These are phyloP conservation scores for Cynodonichthys magdalenae DNA, from an alignment of 2,797 vertebrate species.

Conservation along the genomic window DNA sequence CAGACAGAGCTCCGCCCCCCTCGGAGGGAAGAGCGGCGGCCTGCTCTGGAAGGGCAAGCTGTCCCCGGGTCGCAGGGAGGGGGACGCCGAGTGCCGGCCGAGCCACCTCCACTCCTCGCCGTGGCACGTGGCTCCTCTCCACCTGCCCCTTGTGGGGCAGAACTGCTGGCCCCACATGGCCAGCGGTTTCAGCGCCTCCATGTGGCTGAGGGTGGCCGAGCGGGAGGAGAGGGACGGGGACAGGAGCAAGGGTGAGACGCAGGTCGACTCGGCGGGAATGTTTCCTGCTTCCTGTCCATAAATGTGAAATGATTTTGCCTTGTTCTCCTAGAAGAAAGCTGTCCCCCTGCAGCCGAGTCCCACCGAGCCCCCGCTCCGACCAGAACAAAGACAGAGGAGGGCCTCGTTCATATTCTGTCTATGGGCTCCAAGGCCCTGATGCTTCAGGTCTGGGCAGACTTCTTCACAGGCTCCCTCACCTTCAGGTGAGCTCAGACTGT, in stretches of 20 bases:
- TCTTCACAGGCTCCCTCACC: slow-evolving; percentile 85
- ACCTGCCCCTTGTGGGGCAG: slow-evolving; percentile 92
- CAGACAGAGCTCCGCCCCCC: slow-evolving; percentile 72
- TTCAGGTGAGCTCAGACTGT: slow-evolving; percentile 86
- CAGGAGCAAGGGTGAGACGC: slow-evolving; percentile 75
- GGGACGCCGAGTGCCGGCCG: slow-evolving; percentile 67
- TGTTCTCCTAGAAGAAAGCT: slow-evolving; percentile 79
- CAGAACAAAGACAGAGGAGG: slow-evolving; percentile 83
- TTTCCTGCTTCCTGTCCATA: neutral
- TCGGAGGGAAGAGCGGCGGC: slow-evolving; percentile 76
- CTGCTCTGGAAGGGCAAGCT: slow-evolving; percentile 83
- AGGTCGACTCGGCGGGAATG: slow-evolving; percentile 20
- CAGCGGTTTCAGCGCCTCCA: slow-evolving; percentile 91
- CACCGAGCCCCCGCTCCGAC: slow-evolving; percentile 52
- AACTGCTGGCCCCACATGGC: slow-evolving; percentile 99
- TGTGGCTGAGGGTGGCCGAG: slow-evolving; percentile 87
- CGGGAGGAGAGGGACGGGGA: slow-evolving; percentile 72
- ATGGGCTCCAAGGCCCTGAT: slow-evolving; percentile 96
- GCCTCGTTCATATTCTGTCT: slow-evolving; percentile 90
- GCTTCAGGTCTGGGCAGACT: slow-evolving; percentile 96
- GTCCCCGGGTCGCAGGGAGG: slow-evolving; percentile 81
- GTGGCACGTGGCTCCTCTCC: slow-evolving; percentile 91
- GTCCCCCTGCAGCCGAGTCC: slow-evolving; percentile 67
- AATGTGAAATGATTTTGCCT: slow-evolving; percentile 17
- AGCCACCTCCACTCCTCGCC: slow-evolving; percentile 86